Conservation (phyloP, 2,888 invertebrate species). For the Selenia dentaria region DNA sequence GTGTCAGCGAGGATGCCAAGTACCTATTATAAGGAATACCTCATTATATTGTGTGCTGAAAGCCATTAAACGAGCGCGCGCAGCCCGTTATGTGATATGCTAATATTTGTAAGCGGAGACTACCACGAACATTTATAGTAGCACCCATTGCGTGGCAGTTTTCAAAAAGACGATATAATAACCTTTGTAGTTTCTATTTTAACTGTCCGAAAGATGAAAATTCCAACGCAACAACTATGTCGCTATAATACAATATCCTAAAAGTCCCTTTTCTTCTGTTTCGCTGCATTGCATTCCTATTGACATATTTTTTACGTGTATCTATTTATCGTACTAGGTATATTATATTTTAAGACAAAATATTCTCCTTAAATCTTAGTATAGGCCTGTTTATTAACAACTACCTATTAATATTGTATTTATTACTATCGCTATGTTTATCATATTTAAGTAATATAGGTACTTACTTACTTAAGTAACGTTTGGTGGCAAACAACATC, state of each 20-base stretch:
- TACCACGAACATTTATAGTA: no score
- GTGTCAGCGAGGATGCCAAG: background rate
- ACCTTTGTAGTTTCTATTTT: no score
- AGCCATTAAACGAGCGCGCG: no score
- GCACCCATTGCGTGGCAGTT: no score
- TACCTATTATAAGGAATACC: background rate
- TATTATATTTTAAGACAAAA: background rate
- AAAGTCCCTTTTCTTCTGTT: no score
- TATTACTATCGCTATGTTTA: constrained; percentile 1
- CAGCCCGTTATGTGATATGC: background rate
- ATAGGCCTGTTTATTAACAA: background rate
- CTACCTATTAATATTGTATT: constrained; percentile 4
- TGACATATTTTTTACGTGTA: no score
- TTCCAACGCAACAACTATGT: no score
- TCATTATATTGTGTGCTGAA: background rate
- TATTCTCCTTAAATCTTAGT: background rate
- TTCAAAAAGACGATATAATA: no score
- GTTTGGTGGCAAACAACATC: background rate
- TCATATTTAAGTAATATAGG: constrained; percentile 2
- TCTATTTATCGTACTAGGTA: background rate
- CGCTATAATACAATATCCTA: no score
- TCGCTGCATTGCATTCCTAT: no score
- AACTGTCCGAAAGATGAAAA: no score
- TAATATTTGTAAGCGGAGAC: background rate
- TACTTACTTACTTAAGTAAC: background rate